Base-by-base conservation (phyloP, 2,797 vertebrate genomes). In the Myoxocephalus aenaeus region DNA sequence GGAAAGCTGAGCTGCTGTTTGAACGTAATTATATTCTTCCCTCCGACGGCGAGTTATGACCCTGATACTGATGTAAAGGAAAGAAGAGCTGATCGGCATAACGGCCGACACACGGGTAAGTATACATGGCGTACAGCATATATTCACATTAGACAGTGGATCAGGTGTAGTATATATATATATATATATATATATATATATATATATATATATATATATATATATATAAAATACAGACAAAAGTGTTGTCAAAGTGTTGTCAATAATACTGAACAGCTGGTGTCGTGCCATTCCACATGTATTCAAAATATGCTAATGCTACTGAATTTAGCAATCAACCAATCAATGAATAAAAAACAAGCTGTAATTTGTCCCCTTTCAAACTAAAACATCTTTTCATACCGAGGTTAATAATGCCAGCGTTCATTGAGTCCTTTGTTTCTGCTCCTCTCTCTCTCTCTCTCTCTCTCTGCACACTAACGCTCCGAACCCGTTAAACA, bases 21-120 rank as follows among this genome's bases (percentile, higher is more conserved):
- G 79, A 87, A 85, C 53, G 1, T 85, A 89, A 89, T 82, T 75
- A 90, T 81, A 80, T 80, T 82, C 82, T 75, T 57, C 62, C 79
- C 44, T 67, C 68, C 13, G 64, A 82, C 63, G 61, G 44, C 75
- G 76, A 88, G 80, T 85, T 59, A 77, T 85, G 85, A 88, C 75
- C 83, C 80, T 46, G 64, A 81, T 64, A 14, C 76, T 46, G 70
- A 46, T 38, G 25, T 58, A 42, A 66, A 72, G 70, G n/a, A 67
- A 65, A 27, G 15, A 51, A 62, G 38, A 56, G 65, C 40, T 32
- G 50, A 85, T 88, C 76, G 86, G 83, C 76, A 88, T 86, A 83
- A 65, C 20, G 2, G 7, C 65, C 77, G 32, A 59, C 36, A 64
- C 8, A 14, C 3, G 46, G 2, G 27, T 2, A 6, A 10, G 20